Percentiles rank a stretch among this genome's conserved stretches.
phyloP scores from a whole-genome alignment of 2,797 vertebrate genomes.

The Acanthiza pusilla region DNA sequence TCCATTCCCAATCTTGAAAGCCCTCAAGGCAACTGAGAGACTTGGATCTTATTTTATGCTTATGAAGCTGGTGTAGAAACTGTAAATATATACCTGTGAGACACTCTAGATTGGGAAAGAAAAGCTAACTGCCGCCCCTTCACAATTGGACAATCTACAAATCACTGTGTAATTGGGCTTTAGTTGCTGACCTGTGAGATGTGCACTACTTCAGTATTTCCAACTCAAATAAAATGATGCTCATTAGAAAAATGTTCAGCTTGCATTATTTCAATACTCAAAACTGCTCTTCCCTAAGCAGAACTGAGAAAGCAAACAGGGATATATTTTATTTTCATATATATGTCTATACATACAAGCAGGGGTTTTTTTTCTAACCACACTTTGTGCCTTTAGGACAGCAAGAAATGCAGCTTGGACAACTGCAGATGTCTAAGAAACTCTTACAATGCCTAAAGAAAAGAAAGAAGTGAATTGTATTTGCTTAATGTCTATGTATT shows the following conservation, averaged over 20 bases:
- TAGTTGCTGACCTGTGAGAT: constrained; percentile 52
- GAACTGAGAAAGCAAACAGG: constrained; percentile 14
- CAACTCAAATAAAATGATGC: constrained; percentile 42
- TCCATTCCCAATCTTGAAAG: background rate
- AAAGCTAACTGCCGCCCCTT: constrained; percentile 53
- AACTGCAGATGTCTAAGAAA: constrained; percentile 23
- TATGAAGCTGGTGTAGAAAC: constrained; percentile 18
- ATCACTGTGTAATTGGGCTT: constrained; percentile 23
- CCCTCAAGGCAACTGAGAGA: constrained; percentile 19
- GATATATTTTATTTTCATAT: background rate
- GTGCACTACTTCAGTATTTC: constrained; percentile 24
- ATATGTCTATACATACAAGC: background rate
- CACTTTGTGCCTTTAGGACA: background rate
- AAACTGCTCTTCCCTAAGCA: constrained; percentile 6
- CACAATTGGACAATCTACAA: constrained; percentile 36
- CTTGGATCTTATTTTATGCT: constrained; percentile 43
- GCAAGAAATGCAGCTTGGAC: background rate
- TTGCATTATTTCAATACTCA: constrained; percentile 15
- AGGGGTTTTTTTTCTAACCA: background rate
- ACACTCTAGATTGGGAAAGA: constrained; percentile 24
- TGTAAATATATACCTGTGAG: constrained; percentile 49
- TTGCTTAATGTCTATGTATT: background rate
- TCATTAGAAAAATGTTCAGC: constrained; percentile 42
- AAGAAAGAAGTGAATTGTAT: background rate
- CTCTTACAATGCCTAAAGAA: background rate